phyloP scores from a whole-genome alignment of 2,888 invertebrate species.

The Camponotus fellah region DNA sequence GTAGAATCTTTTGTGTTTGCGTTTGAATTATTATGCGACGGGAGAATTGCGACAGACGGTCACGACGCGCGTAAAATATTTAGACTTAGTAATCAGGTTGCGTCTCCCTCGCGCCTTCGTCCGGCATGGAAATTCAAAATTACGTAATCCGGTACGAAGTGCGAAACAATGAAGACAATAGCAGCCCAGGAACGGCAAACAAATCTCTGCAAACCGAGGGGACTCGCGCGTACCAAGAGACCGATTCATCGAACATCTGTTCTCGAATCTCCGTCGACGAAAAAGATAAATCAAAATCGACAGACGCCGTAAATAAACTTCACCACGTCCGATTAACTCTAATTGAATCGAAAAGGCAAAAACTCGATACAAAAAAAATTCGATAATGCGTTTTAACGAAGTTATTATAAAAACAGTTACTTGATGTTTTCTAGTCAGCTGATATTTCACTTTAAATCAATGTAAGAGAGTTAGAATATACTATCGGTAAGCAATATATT shows the following conservation, averaged over 20 bases:
- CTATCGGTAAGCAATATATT: not conserved
- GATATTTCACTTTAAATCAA: not conserved
- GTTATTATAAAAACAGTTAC: not conserved
- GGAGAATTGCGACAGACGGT: conserved; percentile 40
- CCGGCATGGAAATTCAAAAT: conserved; percentile 77
- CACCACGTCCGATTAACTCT: not conserved
- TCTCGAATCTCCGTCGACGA: conserved; percentile 68
- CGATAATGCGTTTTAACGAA: not conserved
- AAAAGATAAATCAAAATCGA: conserved; percentile 67
- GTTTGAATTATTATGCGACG: conserved; percentile 47
- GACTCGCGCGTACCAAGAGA: conserved; percentile 46
- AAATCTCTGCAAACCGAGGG: conserved; percentile 80
- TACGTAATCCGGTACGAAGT: conserved; percentile 77
- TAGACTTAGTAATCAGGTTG: conserved; percentile 46
- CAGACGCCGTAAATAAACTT: conserved; percentile 59
- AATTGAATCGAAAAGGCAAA: not conserved
- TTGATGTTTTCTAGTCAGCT: not conserved
- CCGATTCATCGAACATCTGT: conserved; percentile 80
- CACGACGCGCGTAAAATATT: conserved; percentile 54
- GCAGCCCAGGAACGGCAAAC: conserved; percentile 76
- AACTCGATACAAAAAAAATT: not conserved
- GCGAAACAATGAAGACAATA: conserved; percentile 80
- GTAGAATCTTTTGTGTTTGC: conserved; percentile 40
- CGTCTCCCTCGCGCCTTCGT: conserved; percentile 20
- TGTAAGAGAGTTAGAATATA: not conserved